A percentile compares a stretch with the other conserved stretches of the same genome.
These are phyloP conservation scores for Phortica okadai DNA, from an alignment of 2,888 invertebrate genomes.

Conservation along the genomic window DNA sequence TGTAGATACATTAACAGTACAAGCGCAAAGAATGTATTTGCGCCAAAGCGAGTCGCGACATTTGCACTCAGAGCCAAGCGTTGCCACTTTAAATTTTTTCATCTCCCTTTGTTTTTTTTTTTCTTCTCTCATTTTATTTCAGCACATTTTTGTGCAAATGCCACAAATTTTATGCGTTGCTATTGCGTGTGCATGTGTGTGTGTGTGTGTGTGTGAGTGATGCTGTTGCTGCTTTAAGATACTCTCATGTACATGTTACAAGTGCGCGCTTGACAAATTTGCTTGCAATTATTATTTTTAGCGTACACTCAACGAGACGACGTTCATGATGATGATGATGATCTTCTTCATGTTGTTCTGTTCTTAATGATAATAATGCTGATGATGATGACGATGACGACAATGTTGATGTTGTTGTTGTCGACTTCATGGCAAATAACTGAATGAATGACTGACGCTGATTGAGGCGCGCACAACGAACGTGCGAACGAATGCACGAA, in stretches of 20 bases:
- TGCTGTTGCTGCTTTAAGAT: slow-evolving; percentile 50
- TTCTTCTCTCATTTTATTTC: neutral
- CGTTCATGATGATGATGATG: slow-evolving; percentile 46
- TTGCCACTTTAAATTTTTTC: slow-evolving; percentile 54
- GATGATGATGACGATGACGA: slow-evolving; percentile 1
- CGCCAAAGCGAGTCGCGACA: slow-evolving; percentile 55
- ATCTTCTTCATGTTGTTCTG: neutral
- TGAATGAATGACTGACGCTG: slow-evolving; percentile 54
- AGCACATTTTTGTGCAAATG: slow-evolving; percentile 28
- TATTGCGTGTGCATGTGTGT: neutral
- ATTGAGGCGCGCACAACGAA: slow-evolving; percentile 26
- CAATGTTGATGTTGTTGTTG: slow-evolving; percentile 46
- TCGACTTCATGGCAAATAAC: slow-evolving; percentile 54
- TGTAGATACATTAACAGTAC: neutral
- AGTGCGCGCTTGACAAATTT: slow-evolving; percentile 64
- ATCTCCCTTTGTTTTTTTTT: no score
- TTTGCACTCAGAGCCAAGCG: slow-evolving; percentile 61
- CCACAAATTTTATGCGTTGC: slow-evolving; percentile 16
- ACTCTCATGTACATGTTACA: slow-evolving; percentile 38
- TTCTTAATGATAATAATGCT: slow-evolving; percentile 1
- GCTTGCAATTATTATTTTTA: slow-evolving; percentile 68
- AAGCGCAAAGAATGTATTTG: slow-evolving; percentile 3
- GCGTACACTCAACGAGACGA: slow-evolving; percentile 45
- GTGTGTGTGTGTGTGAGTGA: slow-evolving; percentile 49
- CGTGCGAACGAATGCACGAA: neutral